Evolutionary conservation across 2,888 invertebrate genomes (phyloP), one percentile per base, ranked within the genome.

Genomic region (Odontomyia ornata): DNA sequence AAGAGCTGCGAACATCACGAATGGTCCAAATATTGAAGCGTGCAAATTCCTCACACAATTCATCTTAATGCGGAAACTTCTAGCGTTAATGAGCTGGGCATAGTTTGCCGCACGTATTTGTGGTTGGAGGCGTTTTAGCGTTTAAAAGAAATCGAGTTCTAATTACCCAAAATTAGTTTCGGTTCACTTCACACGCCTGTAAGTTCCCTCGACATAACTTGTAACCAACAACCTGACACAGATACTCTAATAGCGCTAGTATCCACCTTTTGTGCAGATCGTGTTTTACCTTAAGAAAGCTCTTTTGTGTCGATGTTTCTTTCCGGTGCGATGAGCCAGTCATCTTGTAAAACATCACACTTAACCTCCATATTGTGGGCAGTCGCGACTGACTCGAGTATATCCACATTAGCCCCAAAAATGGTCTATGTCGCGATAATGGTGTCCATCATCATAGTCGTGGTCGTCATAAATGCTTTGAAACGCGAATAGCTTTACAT

Each of bases 381-480:
- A 28, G 62, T 27, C 28, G 28, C 28, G 28, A 23, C 23, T 62
- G 25, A 28, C 27, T n/a, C 4, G 5, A 28, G 23, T 62, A 28
- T 62, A 62, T 62, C 62, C 25, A 62, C 62, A 62, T 62, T 62
- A 62, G 62, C 62, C 62, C 62, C 62, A 28, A 67, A 67, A 69
- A 69, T 69, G 69, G 46, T 23, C 47, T 18, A 18, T 57, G n/a
- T 62, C 62, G 62, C 62, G 27, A 5, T 36, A 9, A 36, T 36
- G 36, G 28, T n/a, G 27, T 27, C 28, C 27, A 62, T 62, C 62
- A 13, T 18, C 23, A 46, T 1, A 46, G 18, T 69, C 69, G 36
- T 21, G 5, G 13, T 23, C 9, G 9, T 36, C 36, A 60, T 60
- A 60, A 60, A 60, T 25, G 52, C 52, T 52, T 13, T 13, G 52